phyloP scores from a whole-genome alignment of 1,140 invertebrate species.

The Drosophila sechellia region DNA sequence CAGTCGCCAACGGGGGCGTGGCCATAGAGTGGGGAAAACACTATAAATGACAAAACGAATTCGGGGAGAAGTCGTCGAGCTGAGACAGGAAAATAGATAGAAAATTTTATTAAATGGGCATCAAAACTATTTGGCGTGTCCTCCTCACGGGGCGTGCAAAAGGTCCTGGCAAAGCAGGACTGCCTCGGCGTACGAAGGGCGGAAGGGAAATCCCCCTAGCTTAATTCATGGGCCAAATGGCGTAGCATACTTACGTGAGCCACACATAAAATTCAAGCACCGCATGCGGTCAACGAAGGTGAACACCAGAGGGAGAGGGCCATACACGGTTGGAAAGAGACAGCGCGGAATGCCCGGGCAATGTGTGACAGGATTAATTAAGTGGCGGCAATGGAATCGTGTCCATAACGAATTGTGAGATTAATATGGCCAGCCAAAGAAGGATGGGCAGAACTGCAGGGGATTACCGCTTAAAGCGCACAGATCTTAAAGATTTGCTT shows the following conservation, averaged over 20 bases:
- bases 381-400: slow-evolving; percentile 45
- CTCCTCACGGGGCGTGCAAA: slow-evolving; percentile 5
- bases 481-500: not conserved
- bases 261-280: slow-evolving; percentile 67
- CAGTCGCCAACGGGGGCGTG: slow-evolving; percentile 31
- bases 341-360: slow-evolving; percentile 11
- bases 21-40: slow-evolving; percentile 13
- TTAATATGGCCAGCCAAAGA: slow-evolving; percentile 21
- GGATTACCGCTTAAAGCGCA: slow-evolving; percentile 11
- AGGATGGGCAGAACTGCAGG: not conserved
- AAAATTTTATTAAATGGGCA: slow-evolving; percentile 79
- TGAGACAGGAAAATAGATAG: slow-evolving; percentile 61
- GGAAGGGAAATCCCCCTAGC: slow-evolving; percentile 11
- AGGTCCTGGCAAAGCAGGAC: not conserved
- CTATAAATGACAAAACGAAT: slow-evolving; percentile 71
- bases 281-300: slow-evolving; percentile 60
- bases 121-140: slow-evolving; percentile 78
- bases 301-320: slow-evolving; percentile 5
- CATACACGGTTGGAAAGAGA: not conserved
- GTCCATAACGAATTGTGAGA: slow-evolving; percentile 51
- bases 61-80: slow-evolving; percentile 33
- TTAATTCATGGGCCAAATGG: slow-evolving; percentile 43
- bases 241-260: slow-evolving; percentile 68
- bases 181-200: not conserved
- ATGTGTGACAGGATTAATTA: slow-evolving; percentile 53